Base-by-base conservation (phyloP, 2,797 vertebrate genomes). In the Falco berigora region DNA sequence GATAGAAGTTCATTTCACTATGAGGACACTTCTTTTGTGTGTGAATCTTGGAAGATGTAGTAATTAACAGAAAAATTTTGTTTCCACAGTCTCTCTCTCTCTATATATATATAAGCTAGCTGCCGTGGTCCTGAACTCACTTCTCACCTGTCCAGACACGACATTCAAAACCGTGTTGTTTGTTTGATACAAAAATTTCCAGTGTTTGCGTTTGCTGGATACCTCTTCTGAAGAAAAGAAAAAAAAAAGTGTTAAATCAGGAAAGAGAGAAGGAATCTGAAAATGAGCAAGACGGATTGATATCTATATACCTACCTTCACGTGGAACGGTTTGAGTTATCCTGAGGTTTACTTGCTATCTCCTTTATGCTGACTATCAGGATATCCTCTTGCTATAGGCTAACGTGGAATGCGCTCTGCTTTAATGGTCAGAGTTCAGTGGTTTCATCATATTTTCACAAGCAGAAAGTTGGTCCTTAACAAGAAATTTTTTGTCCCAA, bases 391-490 rank as follows among this genome's bases (percentile, higher is more conserved):
- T 94, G 81, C 80, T 85, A 42, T 81, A 87, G 19, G 21, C 14
- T 94, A 75, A 88, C 59, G 64, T 85, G 87, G 95, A 82, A 92
- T 78, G 63, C 6, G 14, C 30, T 81, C 36, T 61, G 52, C 75
- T 69, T 75, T 79, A 72, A 69, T 78, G 78, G 75, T 75, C 76
- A 92, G 71, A 83, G 68, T 93, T 96, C 91, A 94, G 88, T 23
- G 49, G 24, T 38, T 83, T 87, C 47, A 44, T 61, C 44, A 9
- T 73, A 86, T 94, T 97, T 96, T 93, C 78, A 66, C 74, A 96
- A 88, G 74, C 19, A 91, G 68, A 94, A 90, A 62, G 32, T 82
- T 92, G 25, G 73, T 87, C 82, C 72, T 80, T 58, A 47, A 66
- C 63, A 88, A 77, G 92, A 53, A 14, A 12, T 50, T 71, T 64